Conservation (phyloP, 35 echinoderm and acorn worm genomes). For the Chiridota heheva region DNA sequence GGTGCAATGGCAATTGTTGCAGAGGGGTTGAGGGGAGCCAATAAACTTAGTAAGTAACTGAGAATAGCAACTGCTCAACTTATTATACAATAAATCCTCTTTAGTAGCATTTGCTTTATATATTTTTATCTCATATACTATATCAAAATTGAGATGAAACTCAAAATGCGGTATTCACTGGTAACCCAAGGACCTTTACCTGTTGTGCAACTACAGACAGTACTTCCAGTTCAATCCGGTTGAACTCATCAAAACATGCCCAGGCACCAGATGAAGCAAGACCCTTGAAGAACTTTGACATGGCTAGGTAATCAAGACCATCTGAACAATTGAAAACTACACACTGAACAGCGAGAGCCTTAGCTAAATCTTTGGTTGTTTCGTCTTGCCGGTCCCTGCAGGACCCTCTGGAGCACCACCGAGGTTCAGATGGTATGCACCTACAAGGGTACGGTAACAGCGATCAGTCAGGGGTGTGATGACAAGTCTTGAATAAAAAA, state of each 20-base stretch:
- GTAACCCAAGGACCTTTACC: constrained; percentile 17
- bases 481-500: constrained; percentile 61
- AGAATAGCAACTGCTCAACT: too few relatives aligned
- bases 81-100: too few relatives aligned
- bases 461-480: constrained; percentile 99
- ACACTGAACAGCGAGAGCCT: constrained; percentile 97
- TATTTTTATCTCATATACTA: too few relatives aligned
- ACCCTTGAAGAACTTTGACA: constrained; percentile 99
- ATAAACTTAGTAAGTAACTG: too few relatives aligned
- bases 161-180: too few relatives aligned
- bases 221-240: constrained; percentile 97
- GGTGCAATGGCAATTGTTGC: too few relatives aligned
- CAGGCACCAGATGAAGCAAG: constrained; percentile 96
- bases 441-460: constrained; percentile 95
- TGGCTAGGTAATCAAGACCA: constrained; percentile 97
- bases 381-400: constrained; percentile 98
- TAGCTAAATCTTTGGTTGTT: constrained; percentile 99
- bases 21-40: too few relatives aligned
- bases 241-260: constrained; percentile 99
- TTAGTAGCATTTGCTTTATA: too few relatives aligned
- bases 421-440: constrained; percentile 96
- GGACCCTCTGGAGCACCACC: constrained; percentile 97
- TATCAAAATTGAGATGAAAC: too few relatives aligned
- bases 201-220: constrained; percentile 99
- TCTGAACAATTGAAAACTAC: constrained; percentile 99